phyloP scores from a whole-genome alignment of 2,113 vertebrate genomes.

The Tautogolabrus adspersus region DNA sequence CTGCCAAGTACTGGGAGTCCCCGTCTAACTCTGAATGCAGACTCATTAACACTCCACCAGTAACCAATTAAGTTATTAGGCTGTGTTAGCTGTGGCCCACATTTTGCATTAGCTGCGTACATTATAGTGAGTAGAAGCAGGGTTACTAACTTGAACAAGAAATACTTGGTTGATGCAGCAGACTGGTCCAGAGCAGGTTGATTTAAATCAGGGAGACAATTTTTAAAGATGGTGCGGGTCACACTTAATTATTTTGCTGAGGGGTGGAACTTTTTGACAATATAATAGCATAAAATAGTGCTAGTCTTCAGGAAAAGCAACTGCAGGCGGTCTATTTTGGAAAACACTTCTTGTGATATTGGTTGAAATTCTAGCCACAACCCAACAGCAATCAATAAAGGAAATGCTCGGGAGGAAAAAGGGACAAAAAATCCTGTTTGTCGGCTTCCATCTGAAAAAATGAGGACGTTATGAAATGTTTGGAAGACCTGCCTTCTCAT shows the following conservation, averaged over 20 bases:
- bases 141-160: slow-evolving; percentile 8
- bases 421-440: not conserved
- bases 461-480: not conserved
- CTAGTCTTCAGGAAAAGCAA: not conserved
- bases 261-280: not conserved
- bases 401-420: not conserved
- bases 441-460: not conserved
- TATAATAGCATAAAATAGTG: not conserved
- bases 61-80: slow-evolving; percentile 43
- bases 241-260: not conserved
- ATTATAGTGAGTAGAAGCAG: slow-evolving; percentile 9
- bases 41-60: slow-evolving; percentile 45
- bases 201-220: slow-evolving; percentile 29
- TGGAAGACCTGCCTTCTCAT: too few species aligned
- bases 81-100: slow-evolving; percentile 13
- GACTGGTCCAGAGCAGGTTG: slow-evolving; percentile 12
- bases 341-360: not conserved
- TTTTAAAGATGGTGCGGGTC: not conserved
- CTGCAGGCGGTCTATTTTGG: not conserved
- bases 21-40: slow-evolving; percentile 16
- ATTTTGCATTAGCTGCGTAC: slow-evolving; percentile 32
- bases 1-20: slow-evolving; percentile 20
- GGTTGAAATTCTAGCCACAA: not conserved
- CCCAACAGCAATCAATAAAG: not conserved
- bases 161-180: slow-evolving; percentile 22